phyloP scores from a whole-genome alignment of 2,113 vertebrate genomes.

The Vulpes ferrilata region DNA sequence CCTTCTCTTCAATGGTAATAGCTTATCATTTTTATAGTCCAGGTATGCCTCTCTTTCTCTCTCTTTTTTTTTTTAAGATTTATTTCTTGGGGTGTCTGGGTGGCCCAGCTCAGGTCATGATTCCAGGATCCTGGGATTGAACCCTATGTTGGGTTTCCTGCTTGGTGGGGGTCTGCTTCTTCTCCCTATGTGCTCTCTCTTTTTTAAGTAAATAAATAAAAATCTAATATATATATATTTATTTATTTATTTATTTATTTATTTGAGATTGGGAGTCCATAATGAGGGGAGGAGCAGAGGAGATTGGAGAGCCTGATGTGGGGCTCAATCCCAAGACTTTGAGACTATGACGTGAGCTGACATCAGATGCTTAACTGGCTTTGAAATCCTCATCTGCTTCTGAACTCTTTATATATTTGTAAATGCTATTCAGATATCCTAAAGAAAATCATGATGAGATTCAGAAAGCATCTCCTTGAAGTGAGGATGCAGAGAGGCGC shows the following conservation, averaged over 20 bases:
- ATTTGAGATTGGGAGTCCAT: background rate
- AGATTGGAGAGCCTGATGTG: background rate
- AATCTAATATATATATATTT: too few relatives aligned
- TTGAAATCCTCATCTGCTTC: background rate
- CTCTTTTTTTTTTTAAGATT: too few relatives aligned
- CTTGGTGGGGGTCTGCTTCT: too few relatives aligned
- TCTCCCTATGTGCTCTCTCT: too few relatives aligned
- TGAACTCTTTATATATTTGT: background rate
- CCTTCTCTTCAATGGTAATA: background rate
- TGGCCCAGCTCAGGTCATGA: too few relatives aligned
- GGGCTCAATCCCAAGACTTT: background rate
- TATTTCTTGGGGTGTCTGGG: too few relatives aligned
- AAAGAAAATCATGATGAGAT: background rate
- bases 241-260: background rate
- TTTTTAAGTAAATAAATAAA: too few relatives aligned
- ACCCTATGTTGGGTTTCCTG: too few relatives aligned
- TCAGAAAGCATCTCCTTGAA: background rate
- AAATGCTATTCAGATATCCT: background rate
- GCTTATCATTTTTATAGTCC: background rate
- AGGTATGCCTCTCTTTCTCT: too few relatives aligned
- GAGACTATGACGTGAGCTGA: background rate
- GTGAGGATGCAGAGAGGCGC: background rate
- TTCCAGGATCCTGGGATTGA: too few relatives aligned
- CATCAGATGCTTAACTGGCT: background rate
- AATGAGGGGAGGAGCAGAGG: background rate